phyloP scores from a whole-genome alignment of 2,113 vertebrate genomes.

The Phrynosoma platyrhinos region DNA sequence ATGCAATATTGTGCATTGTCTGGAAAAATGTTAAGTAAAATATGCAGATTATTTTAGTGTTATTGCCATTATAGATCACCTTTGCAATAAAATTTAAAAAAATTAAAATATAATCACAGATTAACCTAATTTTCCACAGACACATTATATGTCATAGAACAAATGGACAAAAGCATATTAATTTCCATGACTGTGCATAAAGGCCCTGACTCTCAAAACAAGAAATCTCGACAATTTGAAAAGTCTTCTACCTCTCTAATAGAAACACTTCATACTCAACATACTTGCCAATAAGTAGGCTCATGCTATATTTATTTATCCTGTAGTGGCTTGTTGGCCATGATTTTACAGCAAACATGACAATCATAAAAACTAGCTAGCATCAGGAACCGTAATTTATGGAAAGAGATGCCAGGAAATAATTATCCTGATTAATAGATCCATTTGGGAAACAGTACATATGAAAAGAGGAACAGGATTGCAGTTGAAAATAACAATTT shows the following conservation, averaged over 20 bases:
- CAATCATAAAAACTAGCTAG: background rate
- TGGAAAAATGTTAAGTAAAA: background rate
- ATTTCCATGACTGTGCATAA: background rate
- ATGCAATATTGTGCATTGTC: too few relatives aligned
- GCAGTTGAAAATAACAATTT: background rate
- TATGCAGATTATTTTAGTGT: background rate
- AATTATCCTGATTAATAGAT: background rate
- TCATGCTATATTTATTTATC: background rate
- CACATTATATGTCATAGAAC: background rate
- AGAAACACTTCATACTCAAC: background rate
- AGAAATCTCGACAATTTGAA: background rate
- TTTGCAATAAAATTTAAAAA: too few relatives aligned
- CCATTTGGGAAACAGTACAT: background rate
- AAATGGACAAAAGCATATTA: background rate
- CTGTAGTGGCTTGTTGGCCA: background rate
- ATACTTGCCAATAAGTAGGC: background rate
- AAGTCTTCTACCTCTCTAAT: background rate
- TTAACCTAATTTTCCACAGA: background rate
- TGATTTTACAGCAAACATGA: background rate
- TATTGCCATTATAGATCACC: too few relatives aligned
- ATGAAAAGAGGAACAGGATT: background rate
- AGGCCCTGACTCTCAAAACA: background rate
- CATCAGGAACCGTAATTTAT: background rate
- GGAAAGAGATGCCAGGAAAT: background rate
- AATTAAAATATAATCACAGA: background rate